phyloP scores from a whole-genome alignment of 2,797 vertebrate genomes.

The Hipposideros larvatus region DNA sequence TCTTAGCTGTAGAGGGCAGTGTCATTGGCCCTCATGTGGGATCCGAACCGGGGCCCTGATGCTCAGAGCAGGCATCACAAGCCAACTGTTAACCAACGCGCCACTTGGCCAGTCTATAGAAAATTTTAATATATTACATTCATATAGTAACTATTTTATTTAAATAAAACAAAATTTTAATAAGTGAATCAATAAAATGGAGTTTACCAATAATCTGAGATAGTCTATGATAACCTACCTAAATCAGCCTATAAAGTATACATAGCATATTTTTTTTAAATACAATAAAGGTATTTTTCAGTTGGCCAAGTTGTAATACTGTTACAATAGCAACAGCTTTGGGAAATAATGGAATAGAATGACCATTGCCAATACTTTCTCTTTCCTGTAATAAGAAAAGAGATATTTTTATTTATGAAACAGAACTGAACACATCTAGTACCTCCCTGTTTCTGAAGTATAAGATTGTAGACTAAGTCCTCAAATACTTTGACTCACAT shows the following conservation, averaged over 20 bases:
- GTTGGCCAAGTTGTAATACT: neutral
- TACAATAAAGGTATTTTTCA: neutral
- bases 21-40: too few relatives aligned
- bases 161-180: neutral
- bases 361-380: neutral
- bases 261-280: neutral
- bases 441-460: neutral
- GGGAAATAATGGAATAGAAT: neutral
- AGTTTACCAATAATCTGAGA: neutral
- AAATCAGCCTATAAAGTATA: neutral
- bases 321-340: neutral
- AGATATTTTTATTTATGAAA: neutral
- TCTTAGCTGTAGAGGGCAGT: too few relatives aligned
- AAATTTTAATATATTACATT: neutral
- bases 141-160: slow-evolving; percentile 43
- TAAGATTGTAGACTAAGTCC: neutral
- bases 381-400: neutral
- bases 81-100: too few relatives aligned
- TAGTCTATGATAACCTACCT: neutral
- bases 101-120: neutral
- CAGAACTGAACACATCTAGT: neutral
- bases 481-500: neutral
- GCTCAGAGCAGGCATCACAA: too few relatives aligned
- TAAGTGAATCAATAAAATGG: neutral
- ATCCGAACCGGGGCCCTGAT: too few relatives aligned